These are phyloP conservation scores for Ptychoptera albimana DNA, from an alignment of 2,888 invertebrate species.

Conservation along the genomic window DNA sequence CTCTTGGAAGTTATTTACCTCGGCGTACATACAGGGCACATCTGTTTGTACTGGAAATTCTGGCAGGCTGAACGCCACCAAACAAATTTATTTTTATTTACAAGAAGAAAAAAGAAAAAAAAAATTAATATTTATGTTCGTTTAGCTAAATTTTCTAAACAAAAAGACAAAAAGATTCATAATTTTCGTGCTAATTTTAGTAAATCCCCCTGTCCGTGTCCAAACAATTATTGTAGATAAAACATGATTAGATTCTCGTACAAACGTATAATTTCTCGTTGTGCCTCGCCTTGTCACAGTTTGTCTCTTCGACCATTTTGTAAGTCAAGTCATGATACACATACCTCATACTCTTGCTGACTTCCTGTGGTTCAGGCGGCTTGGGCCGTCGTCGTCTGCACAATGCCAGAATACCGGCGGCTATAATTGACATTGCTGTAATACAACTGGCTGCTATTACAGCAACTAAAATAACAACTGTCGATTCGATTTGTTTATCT, in stretches of 20 bases:
- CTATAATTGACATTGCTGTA: conserved; percentile 32
- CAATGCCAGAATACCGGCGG: conserved; percentile 31
- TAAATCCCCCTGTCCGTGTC: too few relatives aligned
- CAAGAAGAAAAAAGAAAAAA: not conserved
- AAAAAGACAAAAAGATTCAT: not conserved
- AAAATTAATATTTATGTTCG: not conserved
- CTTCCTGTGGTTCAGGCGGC: conserved; percentile 33
- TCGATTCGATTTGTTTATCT: conserved; percentile 27
- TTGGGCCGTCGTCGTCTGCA: conserved; percentile 28
- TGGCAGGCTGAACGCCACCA: conserved; percentile 3
- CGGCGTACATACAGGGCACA: conserved; percentile 32
- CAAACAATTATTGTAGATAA: too few relatives aligned
- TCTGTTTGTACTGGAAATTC: conserved; percentile 29
- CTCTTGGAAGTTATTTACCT: conserved; percentile 28
- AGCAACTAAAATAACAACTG: conserved; percentile 28
- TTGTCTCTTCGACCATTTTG: too few relatives aligned
- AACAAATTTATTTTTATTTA: too few relatives aligned
- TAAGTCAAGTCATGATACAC: not conserved
- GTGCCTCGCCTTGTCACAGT: too few relatives aligned
- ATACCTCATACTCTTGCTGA: conserved; percentile 31
- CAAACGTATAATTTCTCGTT: too few relatives aligned
- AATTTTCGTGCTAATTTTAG: too few relatives aligned
- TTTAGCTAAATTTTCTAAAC: not conserved
- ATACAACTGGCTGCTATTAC: conserved; percentile 31
- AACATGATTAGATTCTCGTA: too few relatives aligned